Percentiles rank a stretch among this genome's conserved stretches.
Evolutionary conservation across 2,888 invertebrate genomes (phyloP).

Genomic region (Acanthoscelides obtectus): DNA sequence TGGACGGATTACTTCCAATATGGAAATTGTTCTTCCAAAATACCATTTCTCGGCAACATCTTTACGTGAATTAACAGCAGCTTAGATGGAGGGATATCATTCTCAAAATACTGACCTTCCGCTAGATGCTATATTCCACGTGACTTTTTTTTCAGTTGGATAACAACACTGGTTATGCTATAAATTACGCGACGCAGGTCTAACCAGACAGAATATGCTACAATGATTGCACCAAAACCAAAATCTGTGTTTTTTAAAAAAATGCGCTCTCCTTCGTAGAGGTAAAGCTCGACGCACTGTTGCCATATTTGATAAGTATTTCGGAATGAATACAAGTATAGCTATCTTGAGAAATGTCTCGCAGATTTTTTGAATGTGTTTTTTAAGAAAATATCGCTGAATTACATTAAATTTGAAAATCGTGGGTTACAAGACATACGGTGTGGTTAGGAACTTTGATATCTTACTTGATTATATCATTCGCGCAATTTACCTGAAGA

Average conservation of each 20-base stretch:
- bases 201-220: background rate
- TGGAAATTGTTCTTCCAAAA: too few species aligned
- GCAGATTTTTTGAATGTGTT: conserved; percentile 20
- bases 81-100: too few species aligned
- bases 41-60: too few species aligned
- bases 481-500: too few species aligned
- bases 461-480: conserved; percentile 6
- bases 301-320: conserved; percentile 15
- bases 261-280: background rate
- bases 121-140: too few species aligned
- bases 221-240: background rate
- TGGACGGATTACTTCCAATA: too few species aligned
- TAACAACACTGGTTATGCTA: too few species aligned
- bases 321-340: conserved; percentile 33
- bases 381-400: conserved; percentile 16
- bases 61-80: too few species aligned
- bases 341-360: conserved; percentile 38
- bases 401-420: conserved; percentile 42
- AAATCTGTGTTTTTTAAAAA: background rate
- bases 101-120: too few species aligned
- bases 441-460: background rate
- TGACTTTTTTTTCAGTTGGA: too few species aligned
- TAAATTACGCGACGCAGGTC: too few species aligned
- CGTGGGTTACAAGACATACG: conserved; percentile 37
- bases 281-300: background rate